Percentiles rank a stretch among this genome's conserved stretches.
phyloP scores from a whole-genome alignment of 2,113 vertebrate genomes.

The Takifugu flavidus region DNA sequence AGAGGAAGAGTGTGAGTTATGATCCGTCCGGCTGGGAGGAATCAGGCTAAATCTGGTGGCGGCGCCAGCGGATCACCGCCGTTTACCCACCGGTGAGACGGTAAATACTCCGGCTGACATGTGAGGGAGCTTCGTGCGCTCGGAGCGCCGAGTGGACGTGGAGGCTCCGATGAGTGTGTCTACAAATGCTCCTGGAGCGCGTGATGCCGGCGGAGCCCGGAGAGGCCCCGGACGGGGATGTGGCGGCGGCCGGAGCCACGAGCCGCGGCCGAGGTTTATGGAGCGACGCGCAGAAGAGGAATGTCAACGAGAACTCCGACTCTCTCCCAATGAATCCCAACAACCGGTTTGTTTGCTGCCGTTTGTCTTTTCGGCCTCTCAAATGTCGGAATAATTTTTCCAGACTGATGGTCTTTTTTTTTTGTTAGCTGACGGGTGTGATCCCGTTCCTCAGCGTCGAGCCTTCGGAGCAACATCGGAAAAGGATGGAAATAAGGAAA shows the following conservation, averaged over 20 bases:
- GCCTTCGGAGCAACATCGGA: too few species aligned
- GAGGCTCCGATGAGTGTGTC: slow-evolving; percentile 59
- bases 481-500: too few species aligned
- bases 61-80: slow-evolving; percentile 36
- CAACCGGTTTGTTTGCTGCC: slow-evolving; percentile 39
- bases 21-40: slow-evolving; percentile 42
- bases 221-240: slow-evolving; percentile 61
- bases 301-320: too few species aligned
- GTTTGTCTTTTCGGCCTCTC: background rate
- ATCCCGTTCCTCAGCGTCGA: too few species aligned
- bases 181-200: slow-evolving; percentile 65
- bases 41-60: slow-evolving; percentile 42
- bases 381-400: too few species aligned
- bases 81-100: slow-evolving; percentile 54
- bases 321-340: too few species aligned
- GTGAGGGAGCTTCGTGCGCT: slow-evolving; percentile 54
- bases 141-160: slow-evolving; percentile 51
- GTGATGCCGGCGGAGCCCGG: slow-evolving; percentile 55
- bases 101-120: slow-evolving; percentile 64
- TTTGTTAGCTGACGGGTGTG: too few species aligned
- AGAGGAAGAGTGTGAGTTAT: slow-evolving; percentile 28
- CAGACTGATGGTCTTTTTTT: too few species aligned
- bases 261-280: slow-evolving; percentile 62
- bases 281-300: slow-evolving; percentile 55
- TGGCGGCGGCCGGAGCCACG: slow-evolving; percentile 61